A percentile compares a stretch with the other conserved stretches of the same genome.
phyloP scores from a whole-genome alignment of 2,888 invertebrate species.

The Chrysotoxum bicinctum region DNA sequence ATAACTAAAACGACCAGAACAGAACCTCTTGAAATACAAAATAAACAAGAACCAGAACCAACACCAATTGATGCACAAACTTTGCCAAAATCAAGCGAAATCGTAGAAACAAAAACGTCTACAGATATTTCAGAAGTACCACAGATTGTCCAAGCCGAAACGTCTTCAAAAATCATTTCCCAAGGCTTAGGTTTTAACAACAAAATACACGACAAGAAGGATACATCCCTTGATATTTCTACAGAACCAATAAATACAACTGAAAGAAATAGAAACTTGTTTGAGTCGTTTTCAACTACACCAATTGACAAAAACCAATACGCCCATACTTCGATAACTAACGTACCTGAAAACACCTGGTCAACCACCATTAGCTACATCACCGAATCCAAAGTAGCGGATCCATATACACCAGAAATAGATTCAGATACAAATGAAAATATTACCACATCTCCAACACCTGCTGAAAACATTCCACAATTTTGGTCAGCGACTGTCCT shows the following conservation, averaged over 20 bases:
- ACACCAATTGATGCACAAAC: background rate
- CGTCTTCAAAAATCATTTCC: background rate
- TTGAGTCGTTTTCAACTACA: slow-evolving; percentile 3
- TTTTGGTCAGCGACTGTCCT: slow-evolving; percentile 48
- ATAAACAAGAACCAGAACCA: background rate
- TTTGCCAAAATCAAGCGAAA: background rate
- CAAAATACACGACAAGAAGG: background rate
- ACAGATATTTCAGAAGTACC: background rate
- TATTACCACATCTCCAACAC: background rate
- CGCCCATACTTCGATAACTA: background rate
- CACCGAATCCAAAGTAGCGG: slow-evolving; percentile 39
- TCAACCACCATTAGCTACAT: slow-evolving; percentile 47
- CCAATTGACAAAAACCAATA: slow-evolving; percentile 43
- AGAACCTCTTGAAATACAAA: slow-evolving; percentile 78
- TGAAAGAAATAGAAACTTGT: slow-evolving; percentile 44
- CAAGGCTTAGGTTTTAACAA: background rate
- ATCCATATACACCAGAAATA: background rate
- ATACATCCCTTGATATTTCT: background rate
- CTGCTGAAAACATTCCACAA: slow-evolving; percentile 13
- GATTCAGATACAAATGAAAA: background rate
- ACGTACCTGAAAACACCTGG: slow-evolving; percentile 38
- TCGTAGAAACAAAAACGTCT: background rate
- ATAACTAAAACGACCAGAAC: slow-evolving; percentile 49
- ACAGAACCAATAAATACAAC: slow-evolving; percentile 40
- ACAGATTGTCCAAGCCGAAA: background rate